phyloP scores from a whole-genome alignment of 2,888 invertebrate species.

The Chesias legatella region DNA sequence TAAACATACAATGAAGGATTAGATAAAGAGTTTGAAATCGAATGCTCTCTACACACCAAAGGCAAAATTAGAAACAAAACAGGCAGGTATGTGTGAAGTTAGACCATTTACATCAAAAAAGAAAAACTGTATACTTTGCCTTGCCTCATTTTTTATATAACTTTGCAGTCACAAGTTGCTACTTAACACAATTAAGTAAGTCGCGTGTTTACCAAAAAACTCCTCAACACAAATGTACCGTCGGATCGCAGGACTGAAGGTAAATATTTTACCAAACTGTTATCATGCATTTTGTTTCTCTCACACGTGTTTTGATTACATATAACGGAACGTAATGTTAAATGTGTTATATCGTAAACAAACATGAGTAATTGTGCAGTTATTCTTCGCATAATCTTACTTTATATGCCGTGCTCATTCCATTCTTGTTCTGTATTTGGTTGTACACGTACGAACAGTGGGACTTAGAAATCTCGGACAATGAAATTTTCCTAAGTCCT shows the following conservation, averaged over 20 bases:
- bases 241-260: slow-evolving; percentile 9
- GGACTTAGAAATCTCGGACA: slow-evolving; percentile 25
- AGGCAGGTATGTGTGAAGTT: too few relatives aligned
- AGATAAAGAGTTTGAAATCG: too few relatives aligned
- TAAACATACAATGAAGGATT: too few relatives aligned
- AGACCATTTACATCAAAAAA: too few relatives aligned
- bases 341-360: slow-evolving; percentile 47
- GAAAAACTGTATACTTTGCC: too few relatives aligned
- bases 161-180: too few relatives aligned
- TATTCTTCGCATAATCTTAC: slow-evolving; percentile 42
- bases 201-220: background rate
- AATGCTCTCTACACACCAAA: too few relatives aligned
- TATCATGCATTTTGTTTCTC: slow-evolving; percentile 27
- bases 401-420: slow-evolving; percentile 40
- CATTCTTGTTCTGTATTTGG: slow-evolving; percentile 42
- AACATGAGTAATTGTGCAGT: slow-evolving; percentile 47
- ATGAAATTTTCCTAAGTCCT: slow-evolving; percentile 9
- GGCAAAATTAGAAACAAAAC: too few relatives aligned
- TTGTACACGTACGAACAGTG: slow-evolving; percentile 23
- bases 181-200: too few relatives aligned
- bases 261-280: slow-evolving; percentile 29
- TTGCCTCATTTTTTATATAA: too few relatives aligned
- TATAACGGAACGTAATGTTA: slow-evolving; percentile 41
- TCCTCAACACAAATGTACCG: background rate
- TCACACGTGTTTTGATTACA: slow-evolving; percentile 41